phyloP scores from a whole-genome alignment of 1,140 invertebrate species.

The Heterodera carotae region DNA sequence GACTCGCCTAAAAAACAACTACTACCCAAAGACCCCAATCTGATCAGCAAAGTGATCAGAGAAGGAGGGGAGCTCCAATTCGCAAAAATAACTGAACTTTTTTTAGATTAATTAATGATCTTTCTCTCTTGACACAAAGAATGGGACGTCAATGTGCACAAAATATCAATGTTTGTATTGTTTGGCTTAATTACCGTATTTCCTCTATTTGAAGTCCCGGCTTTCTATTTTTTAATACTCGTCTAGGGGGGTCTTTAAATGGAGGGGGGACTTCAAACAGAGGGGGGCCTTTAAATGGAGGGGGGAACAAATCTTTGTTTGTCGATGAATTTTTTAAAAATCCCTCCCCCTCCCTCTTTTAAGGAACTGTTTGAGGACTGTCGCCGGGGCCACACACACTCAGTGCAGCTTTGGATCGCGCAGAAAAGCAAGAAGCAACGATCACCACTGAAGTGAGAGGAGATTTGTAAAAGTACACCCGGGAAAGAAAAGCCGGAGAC shows the following conservation, averaged over 20 bases:
- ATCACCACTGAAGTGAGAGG: constrained; percentile 32
- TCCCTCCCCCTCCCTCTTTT: background rate
- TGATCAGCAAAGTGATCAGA: background rate
- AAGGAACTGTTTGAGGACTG: constrained; percentile 44
- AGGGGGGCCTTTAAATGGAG: no score
- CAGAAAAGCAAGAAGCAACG: constrained; percentile 36
- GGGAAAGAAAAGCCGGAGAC: no score
- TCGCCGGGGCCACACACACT: constrained; percentile 31
- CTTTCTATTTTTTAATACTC: no score
- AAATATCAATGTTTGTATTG: background rate
- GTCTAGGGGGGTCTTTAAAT: no score
- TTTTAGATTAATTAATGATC: constrained; percentile 3
- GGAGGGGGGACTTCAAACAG: no score
- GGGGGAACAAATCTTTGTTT: no score
- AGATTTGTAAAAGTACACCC: no score
- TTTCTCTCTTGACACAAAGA: background rate
- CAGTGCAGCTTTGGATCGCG: constrained; percentile 36
- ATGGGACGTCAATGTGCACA: constrained; percentile 7
- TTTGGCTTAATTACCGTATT: background rate
- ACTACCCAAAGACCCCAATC: no score
- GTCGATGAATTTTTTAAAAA: background rate
- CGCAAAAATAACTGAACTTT: background rate
- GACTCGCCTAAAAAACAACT: no score
- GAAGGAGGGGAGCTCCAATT: background rate
- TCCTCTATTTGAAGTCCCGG: no score